phyloP scores from a whole-genome alignment of 1,140 invertebrate species.

The Telenomus remus region DNA sequence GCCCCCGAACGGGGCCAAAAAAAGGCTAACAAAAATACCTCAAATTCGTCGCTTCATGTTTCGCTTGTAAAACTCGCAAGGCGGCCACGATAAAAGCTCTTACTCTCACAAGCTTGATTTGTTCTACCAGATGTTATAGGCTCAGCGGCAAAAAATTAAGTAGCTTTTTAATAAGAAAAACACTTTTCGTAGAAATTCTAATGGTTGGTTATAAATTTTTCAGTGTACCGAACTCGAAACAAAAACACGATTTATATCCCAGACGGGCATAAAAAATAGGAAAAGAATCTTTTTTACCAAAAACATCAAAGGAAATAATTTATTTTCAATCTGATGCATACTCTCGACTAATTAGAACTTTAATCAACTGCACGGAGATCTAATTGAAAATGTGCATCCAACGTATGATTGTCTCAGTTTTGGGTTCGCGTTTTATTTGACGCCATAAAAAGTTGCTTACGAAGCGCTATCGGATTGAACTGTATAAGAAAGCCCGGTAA shows the following conservation, averaged over 20 bases:
- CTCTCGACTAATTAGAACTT: too few species aligned
- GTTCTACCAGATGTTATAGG: not conserved
- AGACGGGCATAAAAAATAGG: too few species aligned
- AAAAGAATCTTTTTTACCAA: too few species aligned
- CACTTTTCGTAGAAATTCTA: too few species aligned
- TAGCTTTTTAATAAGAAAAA: too few species aligned
- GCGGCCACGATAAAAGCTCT: constrained; percentile 2
- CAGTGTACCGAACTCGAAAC: too few species aligned
- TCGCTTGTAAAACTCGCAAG: constrained; percentile 28
- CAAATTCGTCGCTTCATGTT: constrained; percentile 32
- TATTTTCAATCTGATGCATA: too few species aligned
- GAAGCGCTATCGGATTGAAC: constrained; percentile 42
- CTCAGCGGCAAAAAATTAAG: not conserved
- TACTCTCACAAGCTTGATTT: constrained; percentile 7
- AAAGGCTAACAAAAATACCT: constrained; percentile 24
- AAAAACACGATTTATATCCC: too few species aligned
- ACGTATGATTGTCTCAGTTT: constrained; percentile 5
- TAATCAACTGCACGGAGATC: not conserved
- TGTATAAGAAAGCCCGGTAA: constrained; percentile 33
- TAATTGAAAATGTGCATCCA: not conserved
- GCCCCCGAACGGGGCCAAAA: not conserved
- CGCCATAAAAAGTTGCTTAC: constrained; percentile 39
- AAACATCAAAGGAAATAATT: too few species aligned
- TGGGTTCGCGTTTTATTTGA: constrained; percentile 29
- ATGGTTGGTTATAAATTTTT: too few species aligned